These are phyloP conservation scores for Orientallactaga sibirica DNA, from an alignment of 2,797 vertebrate genomes.

Conservation along the genomic window DNA sequence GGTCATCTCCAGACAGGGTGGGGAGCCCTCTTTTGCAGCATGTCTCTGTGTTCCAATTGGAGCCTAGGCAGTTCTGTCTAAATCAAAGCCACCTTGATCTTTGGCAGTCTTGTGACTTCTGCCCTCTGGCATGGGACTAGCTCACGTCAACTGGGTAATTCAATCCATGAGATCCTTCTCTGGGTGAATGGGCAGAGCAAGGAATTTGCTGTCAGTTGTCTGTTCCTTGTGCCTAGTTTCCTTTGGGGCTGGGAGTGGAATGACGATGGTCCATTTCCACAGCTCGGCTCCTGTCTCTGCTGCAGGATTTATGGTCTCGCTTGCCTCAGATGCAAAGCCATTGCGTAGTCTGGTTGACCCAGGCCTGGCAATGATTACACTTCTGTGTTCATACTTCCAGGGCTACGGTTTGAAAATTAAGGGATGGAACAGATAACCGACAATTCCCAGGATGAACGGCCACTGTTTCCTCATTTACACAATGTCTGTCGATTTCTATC, in stretches of 20 bases:
- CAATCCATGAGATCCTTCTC: slow-evolving; percentile 54
- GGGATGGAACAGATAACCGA: slow-evolving; percentile 47
- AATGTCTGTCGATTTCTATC: neutral
- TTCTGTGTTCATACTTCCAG: slow-evolving; percentile 69
- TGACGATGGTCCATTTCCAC: neutral
- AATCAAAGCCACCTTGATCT: slow-evolving; percentile 26
- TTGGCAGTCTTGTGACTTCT: slow-evolving; percentile 45
- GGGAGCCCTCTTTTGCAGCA: neutral
- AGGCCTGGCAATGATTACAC: slow-evolving; percentile 51
- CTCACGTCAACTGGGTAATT: slow-evolving; percentile 69
- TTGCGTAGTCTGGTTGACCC: neutral
- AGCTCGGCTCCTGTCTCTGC: neutral
- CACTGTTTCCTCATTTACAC: slow-evolving; percentile 2
- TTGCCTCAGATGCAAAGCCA: slow-evolving; percentile 19
- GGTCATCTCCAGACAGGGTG: neutral
- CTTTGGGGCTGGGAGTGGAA: slow-evolving; percentile 11
- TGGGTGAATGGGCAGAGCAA: slow-evolving; percentile 62
- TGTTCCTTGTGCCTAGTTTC: slow-evolving; percentile 41
- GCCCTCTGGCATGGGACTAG: slow-evolving; percentile 44
- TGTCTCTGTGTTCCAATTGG: neutral
- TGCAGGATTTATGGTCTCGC: slow-evolving; percentile 30
- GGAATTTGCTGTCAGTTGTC: slow-evolving; percentile 33
- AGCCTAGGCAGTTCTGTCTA: neutral
- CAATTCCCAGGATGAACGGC: neutral
- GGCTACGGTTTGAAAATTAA: slow-evolving; percentile 60